Base-by-base conservation (phyloP, 2,888 invertebrate species). In the Zhengitettix transpicula region DNA sequence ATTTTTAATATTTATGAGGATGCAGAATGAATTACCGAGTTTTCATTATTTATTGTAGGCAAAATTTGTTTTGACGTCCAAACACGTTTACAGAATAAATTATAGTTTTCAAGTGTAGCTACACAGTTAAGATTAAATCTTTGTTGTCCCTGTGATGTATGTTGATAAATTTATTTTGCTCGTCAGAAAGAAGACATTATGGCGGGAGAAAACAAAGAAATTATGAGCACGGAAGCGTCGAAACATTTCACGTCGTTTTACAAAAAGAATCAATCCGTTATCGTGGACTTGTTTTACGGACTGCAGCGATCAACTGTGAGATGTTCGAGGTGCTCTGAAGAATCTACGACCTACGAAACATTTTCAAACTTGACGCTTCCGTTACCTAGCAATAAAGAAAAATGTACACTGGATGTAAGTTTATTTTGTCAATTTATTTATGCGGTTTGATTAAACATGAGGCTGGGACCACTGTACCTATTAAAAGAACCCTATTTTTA, bases 301-400 rank as follows among this genome's bases (percentile, higher is more conserved):
- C 89, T 90, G 75, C 81, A 89, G 66, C 83, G 83, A 68, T 91
- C 91, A 14, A 88, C 87, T 0, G 83, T 93, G 1, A 80, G 78
- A 58, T 94, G 94, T 72, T 74, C 79, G 1, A 77, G 77, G 10
- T 94, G 94, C 73, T 74, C 75, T 61, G 82, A 85, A 68, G 81
- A 81, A 68, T 91, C 90, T 58, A 82, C 84, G 62, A 92, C 88
- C 0, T 92, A 90, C 72, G 92, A 94, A 71, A 84, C 87, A 14
- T 93, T 92, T 74, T 89, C 87, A 68, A 89, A 87, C 74, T 77
- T 94, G 55, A 88, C 90, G 16, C 75, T 93, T 57, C 90, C 91
- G 62, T 76, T 90, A 68, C 87, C 89, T 7, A 78, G 78, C 61
- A 63, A 61, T 41, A 76, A 80, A 11, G 77, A 75, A 65, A 73